A percentile compares a stretch with the other conserved stretches of the same genome.
phyloP scores from a whole-genome alignment of 2,113 vertebrate species.

The Ramphastos sulfuratus region DNA sequence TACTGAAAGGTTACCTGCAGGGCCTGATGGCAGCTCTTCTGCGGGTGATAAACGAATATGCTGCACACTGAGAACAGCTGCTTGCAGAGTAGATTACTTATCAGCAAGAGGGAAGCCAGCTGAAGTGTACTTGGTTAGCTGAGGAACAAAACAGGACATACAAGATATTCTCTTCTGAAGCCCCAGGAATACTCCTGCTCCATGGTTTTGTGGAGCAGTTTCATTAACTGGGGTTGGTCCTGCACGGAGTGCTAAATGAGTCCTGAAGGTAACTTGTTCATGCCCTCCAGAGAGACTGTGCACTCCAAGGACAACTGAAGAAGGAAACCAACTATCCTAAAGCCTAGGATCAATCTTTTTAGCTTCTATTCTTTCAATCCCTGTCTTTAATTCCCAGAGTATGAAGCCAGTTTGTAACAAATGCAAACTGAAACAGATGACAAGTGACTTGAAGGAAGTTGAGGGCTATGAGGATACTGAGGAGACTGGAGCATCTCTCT shows the following conservation, averaged over 20 bases:
- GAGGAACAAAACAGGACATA: not conserved
- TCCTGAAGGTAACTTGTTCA: not conserved
- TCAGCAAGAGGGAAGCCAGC: not conserved
- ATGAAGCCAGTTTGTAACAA: not conserved
- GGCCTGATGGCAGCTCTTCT: not conserved
- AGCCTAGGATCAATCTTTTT: not conserved
- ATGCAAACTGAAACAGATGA: not conserved
- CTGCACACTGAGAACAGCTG: not conserved
- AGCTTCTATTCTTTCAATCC: not conserved
- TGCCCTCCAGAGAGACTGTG: not conserved
- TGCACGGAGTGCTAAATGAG: not conserved
- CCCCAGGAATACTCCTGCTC: not conserved
- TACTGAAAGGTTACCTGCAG: slow-evolving; percentile 1
- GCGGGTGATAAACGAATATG: not conserved
- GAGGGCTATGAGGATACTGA: no score
- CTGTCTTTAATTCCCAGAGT: not conserved
- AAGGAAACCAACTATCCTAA: not conserved
- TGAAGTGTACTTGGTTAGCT: not conserved
- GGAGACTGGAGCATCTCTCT: no score
- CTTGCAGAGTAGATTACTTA: not conserved
- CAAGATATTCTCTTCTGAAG: not conserved
- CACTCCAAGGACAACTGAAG: no score
- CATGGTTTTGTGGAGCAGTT: not conserved
- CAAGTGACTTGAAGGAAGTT: not conserved
- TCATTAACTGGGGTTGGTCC: not conserved